Conservation (phyloP, 2,797 vertebrate genomes). For the Propithecus deckenii region DNA sequence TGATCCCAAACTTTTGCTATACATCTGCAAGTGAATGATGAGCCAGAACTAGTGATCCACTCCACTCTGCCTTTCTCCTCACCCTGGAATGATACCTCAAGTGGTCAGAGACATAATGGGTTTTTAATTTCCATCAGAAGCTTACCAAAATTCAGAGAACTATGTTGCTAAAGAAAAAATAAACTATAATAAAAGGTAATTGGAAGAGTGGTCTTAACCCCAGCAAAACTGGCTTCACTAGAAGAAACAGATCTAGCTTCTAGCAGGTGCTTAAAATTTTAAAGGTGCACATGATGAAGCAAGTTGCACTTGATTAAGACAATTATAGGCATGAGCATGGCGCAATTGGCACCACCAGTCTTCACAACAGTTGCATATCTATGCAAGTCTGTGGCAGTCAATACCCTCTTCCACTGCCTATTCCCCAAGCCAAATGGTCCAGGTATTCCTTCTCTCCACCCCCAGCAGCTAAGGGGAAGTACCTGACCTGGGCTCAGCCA, state of each 20-base stretch:
- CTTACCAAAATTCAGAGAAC: neutral
- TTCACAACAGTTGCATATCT: neutral
- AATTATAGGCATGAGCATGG: neutral
- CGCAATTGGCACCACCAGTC: neutral
- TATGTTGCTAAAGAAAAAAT: neutral
- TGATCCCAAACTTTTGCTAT: neutral
- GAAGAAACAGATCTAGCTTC: neutral
- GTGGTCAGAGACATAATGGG: neutral
- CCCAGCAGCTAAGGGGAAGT: neutral
- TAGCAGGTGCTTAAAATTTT: neutral
- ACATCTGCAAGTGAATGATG: neutral
- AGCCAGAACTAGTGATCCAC: neutral
- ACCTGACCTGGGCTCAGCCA: neutral
- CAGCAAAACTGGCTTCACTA: neutral
- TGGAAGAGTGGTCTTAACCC: neutral
- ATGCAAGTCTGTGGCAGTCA: neutral
- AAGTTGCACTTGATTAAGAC: neutral
- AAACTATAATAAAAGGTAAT: neutral
- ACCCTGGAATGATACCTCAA: neutral
- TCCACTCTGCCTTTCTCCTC: neutral
- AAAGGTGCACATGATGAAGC: neutral
- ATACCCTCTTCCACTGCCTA: neutral
- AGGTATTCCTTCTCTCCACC: neutral
- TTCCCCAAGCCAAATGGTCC: neutral
- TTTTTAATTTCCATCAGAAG: neutral